phyloP scores from a whole-genome alignment of 2,888 invertebrate genomes.

The Chelonus formosanus region DNA sequence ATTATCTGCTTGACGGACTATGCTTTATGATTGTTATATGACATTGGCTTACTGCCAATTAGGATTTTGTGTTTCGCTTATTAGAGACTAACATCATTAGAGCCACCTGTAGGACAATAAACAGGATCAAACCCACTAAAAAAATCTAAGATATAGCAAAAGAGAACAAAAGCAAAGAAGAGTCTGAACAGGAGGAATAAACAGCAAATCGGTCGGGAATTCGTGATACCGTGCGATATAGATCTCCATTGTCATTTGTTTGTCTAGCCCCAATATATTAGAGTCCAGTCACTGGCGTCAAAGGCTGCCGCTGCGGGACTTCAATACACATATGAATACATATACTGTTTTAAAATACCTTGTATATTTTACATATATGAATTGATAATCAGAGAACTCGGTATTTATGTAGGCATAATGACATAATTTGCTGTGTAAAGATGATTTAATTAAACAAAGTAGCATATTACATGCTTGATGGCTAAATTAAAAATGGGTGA shows the following conservation, averaged over 20 bases:
- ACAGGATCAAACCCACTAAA: constrained; percentile 26
- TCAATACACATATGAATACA: not conserved
- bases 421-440: too few relatives aligned
- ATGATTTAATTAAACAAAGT: too few relatives aligned
- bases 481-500: too few relatives aligned
- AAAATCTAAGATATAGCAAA: constrained; percentile 17
- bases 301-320: constrained; percentile 48
- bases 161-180: constrained; percentile 6
- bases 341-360: not conserved
- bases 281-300: constrained; percentile 60
- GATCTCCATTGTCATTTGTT: constrained; percentile 64
- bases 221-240: constrained; percentile 45
- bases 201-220: constrained; percentile 31
- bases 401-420: too few relatives aligned
- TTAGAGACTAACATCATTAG: constrained; percentile 55
- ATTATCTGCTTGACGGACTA: constrained; percentile 29
- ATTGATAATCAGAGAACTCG: too few relatives aligned
- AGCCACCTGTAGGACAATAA: constrained; percentile 53
- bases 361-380: not conserved
- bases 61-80: constrained; percentile 58
- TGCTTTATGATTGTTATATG: constrained; percentile 32
- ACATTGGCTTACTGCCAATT: constrained; percentile 59
- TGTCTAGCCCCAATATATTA: constrained; percentile 58
- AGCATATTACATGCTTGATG: too few relatives aligned
- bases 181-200: constrained; percentile 20